Evolutionary conservation across 2,888 invertebrate genomes (phyloP).

Genomic region (Chesias legatella): DNA sequence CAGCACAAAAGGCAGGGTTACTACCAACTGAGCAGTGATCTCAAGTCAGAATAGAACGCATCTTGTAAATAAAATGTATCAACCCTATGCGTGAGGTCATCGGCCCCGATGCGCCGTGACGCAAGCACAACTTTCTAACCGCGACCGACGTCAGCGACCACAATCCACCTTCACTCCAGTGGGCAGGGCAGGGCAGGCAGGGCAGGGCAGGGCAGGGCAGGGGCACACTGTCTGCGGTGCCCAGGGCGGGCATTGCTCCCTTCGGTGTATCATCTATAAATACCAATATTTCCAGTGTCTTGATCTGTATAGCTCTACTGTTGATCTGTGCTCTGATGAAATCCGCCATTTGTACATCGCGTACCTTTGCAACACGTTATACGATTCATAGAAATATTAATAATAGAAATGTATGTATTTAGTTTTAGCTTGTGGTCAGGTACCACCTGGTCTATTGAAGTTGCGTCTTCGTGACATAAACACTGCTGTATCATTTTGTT

Average conservation of each 20-base stretch:
- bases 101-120: slow-evolving; percentile 69
- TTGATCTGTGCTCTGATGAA: neutral
- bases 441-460: no score
- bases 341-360: no score
- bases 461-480: neutral
- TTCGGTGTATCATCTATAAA: slow-evolving; percentile 21
- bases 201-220: no score
- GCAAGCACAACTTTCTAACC: slow-evolving; percentile 77
- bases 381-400: no score
- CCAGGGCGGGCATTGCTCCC: slow-evolving; percentile 38
- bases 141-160: slow-evolving; percentile 65
- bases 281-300: slow-evolving; percentile 14
- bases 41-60: no score
- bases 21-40: no score
- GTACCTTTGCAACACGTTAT: no score
- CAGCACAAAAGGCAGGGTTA: no score
- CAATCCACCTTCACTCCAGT: slow-evolving; percentile 51
- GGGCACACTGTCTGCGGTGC: slow-evolving; percentile 22
- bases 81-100: slow-evolving; percentile 48
- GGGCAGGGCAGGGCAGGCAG: no score
- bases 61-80: slow-evolving; percentile 10
- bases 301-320: slow-evolving; percentile 6
- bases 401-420: no score
- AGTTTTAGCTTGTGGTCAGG: no score
- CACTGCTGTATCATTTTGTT: slow-evolving; percentile 1